Evolutionary conservation across 2,888 invertebrate genomes (phyloP).

Genomic region (Limnephilus lunatus): DNA sequence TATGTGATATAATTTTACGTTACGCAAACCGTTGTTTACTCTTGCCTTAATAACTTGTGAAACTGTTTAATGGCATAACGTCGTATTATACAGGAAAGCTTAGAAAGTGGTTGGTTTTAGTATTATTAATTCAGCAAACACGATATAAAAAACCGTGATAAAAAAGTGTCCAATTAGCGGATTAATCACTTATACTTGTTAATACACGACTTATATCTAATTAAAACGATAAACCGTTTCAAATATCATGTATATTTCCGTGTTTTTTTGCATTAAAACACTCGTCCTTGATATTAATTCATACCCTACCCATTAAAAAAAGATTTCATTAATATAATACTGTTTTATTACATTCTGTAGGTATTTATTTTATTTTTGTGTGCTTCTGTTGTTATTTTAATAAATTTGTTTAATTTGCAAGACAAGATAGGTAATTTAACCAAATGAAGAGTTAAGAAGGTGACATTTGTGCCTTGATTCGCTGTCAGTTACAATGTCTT

Average conservation of each 20-base stretch:
- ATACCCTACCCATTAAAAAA: no score
- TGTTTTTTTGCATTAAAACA: no score
- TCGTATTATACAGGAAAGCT: not conserved
- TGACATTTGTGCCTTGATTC: constrained; percentile 22
- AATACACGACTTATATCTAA: not conserved
- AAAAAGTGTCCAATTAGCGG: not conserved
- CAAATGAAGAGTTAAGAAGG: not conserved
- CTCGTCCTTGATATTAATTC: no score
- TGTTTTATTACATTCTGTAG: no score
- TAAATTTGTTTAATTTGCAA: not conserved
- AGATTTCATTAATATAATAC: no score
- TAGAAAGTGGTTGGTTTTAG: not conserved
- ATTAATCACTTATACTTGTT: not conserved
- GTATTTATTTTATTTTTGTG: no score
- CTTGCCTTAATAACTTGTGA: not conserved
- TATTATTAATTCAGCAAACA: not conserved
- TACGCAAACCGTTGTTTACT: not conserved
- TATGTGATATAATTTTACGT: constrained; percentile 5
- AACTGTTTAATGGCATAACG: not conserved
- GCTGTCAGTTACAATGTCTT: constrained; percentile 32
- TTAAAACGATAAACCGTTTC: not conserved
- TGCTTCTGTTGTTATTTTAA: not conserved
- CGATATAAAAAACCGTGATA: not conserved
- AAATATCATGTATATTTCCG: not conserved
- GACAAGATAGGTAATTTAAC: no score